Base-by-base conservation (phyloP, 2,797 vertebrate species). In the Phataginus tetradactyla region DNA sequence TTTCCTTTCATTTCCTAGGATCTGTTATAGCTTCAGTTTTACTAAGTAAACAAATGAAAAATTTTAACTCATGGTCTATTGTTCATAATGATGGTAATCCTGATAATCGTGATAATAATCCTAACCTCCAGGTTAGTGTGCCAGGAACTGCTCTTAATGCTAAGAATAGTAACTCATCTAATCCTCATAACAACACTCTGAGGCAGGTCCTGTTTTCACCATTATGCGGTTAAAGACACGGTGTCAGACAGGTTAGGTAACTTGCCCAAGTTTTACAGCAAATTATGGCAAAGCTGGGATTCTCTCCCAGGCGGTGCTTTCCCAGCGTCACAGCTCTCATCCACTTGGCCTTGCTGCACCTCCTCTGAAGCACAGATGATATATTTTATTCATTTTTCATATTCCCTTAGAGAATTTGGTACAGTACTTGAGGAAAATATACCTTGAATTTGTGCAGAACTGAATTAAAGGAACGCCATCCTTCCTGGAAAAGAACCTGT, bases 11-110 rank as follows among this genome's bases (percentile, higher is more conserved):
- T 86, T 69, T 83, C 32, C 45, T 79, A 59, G 63, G 29, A 32
- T 92, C 39, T 95, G 32, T 63, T 80, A 57, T 10, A 86, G n/a
- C 15, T 78, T 95, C 39, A 83, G 1, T 61, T 90, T 91, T 71
- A 61, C 39, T 59, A 57, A 94, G 42, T 95, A 74, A 64, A 69
- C 74, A 69, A 91, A 53, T 23, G 23, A 92, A 55, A 53, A 23
- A 5, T 32, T 45, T 81, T 21, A 45, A 23, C 51, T 69, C 17
- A 5, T n/a, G 45, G 42, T n/a, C 42, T 64, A 2, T 69, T 69
- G 68, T 87, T 94, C 11, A 9, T 90, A 29, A 32, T 53, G 71
- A 37, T 13, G 45, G 63, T 32, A 20, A 5, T 53, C 9, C 37
- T 29, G 71, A 39, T 55, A 25, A 34, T 86, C 45, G 10, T 1